Percentiles rank a stretch among this genome's conserved stretches.
These are phyloP conservation scores for Oncorhynchus tshawytscha DNA, from an alignment of 2,113 vertebrate species.

Conservation along the genomic window DNA sequence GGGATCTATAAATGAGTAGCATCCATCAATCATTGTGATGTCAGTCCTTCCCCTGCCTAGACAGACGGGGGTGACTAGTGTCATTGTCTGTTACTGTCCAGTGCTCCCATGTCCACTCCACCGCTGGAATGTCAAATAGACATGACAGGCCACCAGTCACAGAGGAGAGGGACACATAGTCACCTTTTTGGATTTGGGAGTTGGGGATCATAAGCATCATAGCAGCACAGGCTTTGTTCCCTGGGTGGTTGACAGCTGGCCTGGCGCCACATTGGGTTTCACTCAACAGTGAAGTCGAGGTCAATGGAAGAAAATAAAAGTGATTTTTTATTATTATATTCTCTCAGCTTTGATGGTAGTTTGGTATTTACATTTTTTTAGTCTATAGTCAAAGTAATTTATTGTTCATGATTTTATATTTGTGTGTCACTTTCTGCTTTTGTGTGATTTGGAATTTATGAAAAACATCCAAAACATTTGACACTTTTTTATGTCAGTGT, in stretches of 20 bases:
- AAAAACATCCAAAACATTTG: no score
- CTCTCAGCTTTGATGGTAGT: no score
- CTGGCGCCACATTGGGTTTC: conserved; percentile 20
- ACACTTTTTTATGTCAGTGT: no score
- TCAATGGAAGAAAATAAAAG: no score
- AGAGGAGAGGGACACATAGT: conserved; percentile 84
- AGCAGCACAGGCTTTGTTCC: conserved; percentile 62
- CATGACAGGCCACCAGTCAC: conserved; percentile 90
- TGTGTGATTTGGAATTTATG: no score
- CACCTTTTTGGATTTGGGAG: conserved; percentile 88
- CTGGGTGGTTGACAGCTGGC: conserved; percentile 64
- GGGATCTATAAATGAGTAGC: conserved; percentile 88
- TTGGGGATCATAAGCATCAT: conserved; percentile 57
- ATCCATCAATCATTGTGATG: conserved; percentile 98
- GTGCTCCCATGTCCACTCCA: conserved; percentile 81
- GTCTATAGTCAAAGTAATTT: no score
- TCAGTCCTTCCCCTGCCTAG: conserved; percentile 83
- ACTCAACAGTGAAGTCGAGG: no score
- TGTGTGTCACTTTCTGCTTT: no score
- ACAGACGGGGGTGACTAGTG: conserved; percentile 90
- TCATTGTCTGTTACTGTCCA: conserved; percentile 96
- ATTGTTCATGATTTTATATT: no score
- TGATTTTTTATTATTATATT: no score
- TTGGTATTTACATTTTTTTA: no score
- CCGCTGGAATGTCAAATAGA: conserved; percentile 84